Base-by-base conservation (phyloP, 2,113 vertebrate species). In the Grus americana region DNA sequence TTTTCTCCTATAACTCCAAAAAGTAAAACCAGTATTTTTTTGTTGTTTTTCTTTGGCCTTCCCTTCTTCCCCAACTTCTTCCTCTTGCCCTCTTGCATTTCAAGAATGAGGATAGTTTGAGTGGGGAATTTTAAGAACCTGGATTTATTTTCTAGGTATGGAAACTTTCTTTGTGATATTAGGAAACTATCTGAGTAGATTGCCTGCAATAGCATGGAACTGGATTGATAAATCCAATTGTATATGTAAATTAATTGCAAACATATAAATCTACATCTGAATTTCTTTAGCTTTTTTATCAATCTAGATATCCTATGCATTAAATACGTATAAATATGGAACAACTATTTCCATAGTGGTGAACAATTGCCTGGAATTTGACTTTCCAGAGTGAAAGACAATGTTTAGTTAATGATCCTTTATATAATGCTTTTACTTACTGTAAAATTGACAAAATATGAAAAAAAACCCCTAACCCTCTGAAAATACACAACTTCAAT, bases 401-500 rank as follows among this genome's bases (percentile, higher is more conserved):
- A 32, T 14, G 15, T 72, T 74, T 55, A 32, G 62, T 79, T 86
- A 83, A 47, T 10, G 18, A 52, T 79, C 30, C 15, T 89, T 79
- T 66, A 16, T 49, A 26, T 52, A 73, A 62, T 42, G n/a, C 3
- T 42, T 87, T 87, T 80, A 24, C 24, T 79, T 63, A 68, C 40
- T 72, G 32, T 24, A 59, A 75, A 87, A 72, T 32, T 61, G 49
- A 47, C 44, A 65, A 85, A 70, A 86, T 30, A 32, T 22, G 5
- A 15, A 90, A 46, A 34, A 54, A n/a, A 8, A 5, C 6, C 11
- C 0, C 2, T 10, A 71, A 8, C 30, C 2, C 7, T 68, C 54
- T 49, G 11, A 76, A 88, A 83, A 88, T 10, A 36, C 2, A 26
- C 3, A 6, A 14, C 50, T 86, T 93, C 9, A 44, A 20, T 73